These are phyloP conservation scores for Bombus affinis DNA, from an alignment of 1,140 invertebrate species.

Conservation along the genomic window DNA sequence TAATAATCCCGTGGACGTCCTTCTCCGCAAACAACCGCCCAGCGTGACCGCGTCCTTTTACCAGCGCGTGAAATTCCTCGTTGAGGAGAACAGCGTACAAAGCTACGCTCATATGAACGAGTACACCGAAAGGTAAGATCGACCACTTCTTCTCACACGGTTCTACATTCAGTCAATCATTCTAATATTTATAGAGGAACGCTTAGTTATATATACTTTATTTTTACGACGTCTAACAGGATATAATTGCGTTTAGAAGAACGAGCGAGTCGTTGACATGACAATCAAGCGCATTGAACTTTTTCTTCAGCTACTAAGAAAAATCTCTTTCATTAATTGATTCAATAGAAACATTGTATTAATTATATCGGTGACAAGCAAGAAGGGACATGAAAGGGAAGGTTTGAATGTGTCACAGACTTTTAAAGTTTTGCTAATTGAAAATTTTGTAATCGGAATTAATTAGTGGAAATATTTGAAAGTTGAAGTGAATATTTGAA, in stretches of 20 bases:
- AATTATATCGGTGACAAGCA: too few relatives aligned
- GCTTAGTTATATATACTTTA: constrained; percentile 61
- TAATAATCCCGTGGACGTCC: constrained; percentile 96
- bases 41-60: constrained; percentile 98
- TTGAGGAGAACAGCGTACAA: constrained; percentile 99
- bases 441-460: background rate
- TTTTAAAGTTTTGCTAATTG: background rate
- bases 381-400: background rate
- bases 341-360: background rate
- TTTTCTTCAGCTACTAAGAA: background rate
- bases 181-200: constrained; percentile 53
- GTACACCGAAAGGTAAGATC: constrained; percentile 97
- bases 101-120: constrained; percentile 98
- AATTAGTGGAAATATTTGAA: too few relatives aligned
- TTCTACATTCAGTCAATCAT: constrained; percentile 51
- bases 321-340: background rate
- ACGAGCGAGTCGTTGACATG: constrained; percentile 37
- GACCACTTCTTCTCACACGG: constrained; percentile 47
- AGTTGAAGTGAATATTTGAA: too few relatives aligned
- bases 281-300: too few relatives aligned
- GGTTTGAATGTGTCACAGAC: background rate
- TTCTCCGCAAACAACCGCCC: constrained; percentile 96
- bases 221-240: constrained; percentile 59
- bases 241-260: constrained; percentile 44
- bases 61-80: constrained; percentile 98